Percentiles rank a stretch among this genome's conserved stretches.
Conservation (phyloP, 2,113 vertebrate genomes). For the human (Homo sapiens) region GRCh38 chrX:67552501-67553000, state of each 20-base stretch:
- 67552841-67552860: not conserved
- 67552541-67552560: not conserved
- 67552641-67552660: not conserved
- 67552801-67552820: slow-evolving; percentile 8
- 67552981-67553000: not conserved
- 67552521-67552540: not conserved
- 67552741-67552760: not conserved
- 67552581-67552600: not conserved
- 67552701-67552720: slow-evolving; percentile 20
- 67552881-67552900: slow-evolving; percentile 11
- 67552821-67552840: slow-evolving; percentile 2
- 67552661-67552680: not conserved
- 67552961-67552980: not conserved
- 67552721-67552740: not conserved
- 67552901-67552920: not conserved
- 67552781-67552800: not conserved
- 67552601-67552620: not conserved
- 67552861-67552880: slow-evolving; percentile 23
- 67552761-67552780: slow-evolving; percentile 33
- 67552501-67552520: not conserved
- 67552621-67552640: slow-evolving; percentile 19
- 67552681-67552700: not conserved
- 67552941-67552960: not conserved
- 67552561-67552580: not conserved
- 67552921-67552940: not conserved